Evolutionary conservation across 2,888 invertebrate species (phyloP), one percentile per base, ranked within the genome.

Genomic region (Lasiommata megera): DNA sequence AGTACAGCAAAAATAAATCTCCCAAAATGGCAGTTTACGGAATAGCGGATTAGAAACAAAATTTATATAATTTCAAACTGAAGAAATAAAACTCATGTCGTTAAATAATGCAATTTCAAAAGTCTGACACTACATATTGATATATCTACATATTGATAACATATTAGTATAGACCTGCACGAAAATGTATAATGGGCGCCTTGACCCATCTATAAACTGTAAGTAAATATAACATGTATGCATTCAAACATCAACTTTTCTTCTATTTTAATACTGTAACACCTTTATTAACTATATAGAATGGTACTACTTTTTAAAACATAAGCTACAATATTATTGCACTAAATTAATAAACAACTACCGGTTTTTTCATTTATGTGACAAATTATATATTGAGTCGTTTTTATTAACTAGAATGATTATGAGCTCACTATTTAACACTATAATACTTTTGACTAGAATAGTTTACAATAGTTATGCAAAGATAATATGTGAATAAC

Each of bases 391-490:
- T n/a, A n/a, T n/a, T n/a, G n/a, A 31, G 8, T 12, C 0, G 9
- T 43, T 43, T 23, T 23, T 23, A 23, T 11, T 12, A 43, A 34
- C 34, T 34, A 34, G 34, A 34, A 40, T 16, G 16, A 40, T 50
- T 38, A 37, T 29, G 14, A 38, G 14, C 38, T 51, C 18, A 51
- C 28, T 51, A 1, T 29, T 34, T 52, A 52, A 41, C 17, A 41
- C 17, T 52, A 52, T 8, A 41, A 55, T 60, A 60, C 60, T 60
- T 57, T 34, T 52, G 60, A 60, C 56, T 58, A 60, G 60, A 60
- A 37, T 38, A 18, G 36, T 34, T 55, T 43, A 34, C 52, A 61
- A 47, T 56, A 56, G 28, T n/a, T n/a, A n/a, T n/a, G 59, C 37
- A 34, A 53, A 57, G 36, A 47, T 46, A 31, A 44, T 37, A 53